Conservation (phyloP, 2,113 vertebrate genomes). For the Petroica traversi region DNA sequence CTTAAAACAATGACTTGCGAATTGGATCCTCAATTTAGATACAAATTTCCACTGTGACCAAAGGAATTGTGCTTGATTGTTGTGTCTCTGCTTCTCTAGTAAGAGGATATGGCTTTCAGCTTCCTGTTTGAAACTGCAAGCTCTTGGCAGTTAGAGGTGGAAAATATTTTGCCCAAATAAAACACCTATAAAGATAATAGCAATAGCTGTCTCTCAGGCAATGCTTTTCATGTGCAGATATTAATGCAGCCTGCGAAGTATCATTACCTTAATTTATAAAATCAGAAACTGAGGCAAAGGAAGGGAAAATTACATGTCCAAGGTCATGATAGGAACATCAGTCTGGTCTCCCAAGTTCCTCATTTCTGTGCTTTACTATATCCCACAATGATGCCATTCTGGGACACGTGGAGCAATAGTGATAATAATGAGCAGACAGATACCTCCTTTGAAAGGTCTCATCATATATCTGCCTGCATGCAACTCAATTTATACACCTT, state of each 20-base stretch:
- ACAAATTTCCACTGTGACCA: not conserved
- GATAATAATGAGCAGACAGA: not conserved
- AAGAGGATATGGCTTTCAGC: not conserved
- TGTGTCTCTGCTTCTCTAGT: not conserved
- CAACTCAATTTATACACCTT: slow-evolving; percentile 27
- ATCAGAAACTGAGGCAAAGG: slow-evolving; percentile 19
- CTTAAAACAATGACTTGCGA: not conserved
- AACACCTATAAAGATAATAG: not conserved
- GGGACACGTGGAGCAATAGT: not conserved
- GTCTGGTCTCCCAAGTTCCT: not conserved
- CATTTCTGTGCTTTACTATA: not conserved
- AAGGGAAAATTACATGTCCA: not conserved
- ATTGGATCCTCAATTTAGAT: not conserved
- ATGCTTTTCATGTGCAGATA: not conserved
- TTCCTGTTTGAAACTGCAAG: not conserved
- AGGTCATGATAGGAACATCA: not conserved
- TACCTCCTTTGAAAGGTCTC: slow-evolving; percentile 25
- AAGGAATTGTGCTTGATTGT: not conserved
- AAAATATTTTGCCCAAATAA: not conserved
- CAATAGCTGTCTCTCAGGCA: not conserved
- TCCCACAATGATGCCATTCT: not conserved
- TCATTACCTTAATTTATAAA: not conserved
- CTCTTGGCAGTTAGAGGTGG: not conserved
- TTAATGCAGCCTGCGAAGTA: not conserved
- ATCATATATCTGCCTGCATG: not conserved